These are phyloP conservation scores for Tiliacea aurago DNA, from an alignment of 2,888 invertebrate species.

Conservation along the genomic window DNA sequence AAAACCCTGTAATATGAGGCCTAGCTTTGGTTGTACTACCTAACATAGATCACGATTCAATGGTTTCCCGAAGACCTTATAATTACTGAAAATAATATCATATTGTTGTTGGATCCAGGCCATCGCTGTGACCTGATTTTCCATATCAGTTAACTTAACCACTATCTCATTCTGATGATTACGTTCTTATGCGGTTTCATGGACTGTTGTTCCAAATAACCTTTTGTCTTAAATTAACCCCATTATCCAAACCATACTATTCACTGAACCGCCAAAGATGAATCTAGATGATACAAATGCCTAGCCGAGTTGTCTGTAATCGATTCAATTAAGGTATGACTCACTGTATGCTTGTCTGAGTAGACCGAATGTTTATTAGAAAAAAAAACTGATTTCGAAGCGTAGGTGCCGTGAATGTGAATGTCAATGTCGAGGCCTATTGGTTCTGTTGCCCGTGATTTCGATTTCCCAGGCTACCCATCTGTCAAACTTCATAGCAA, in stretches of 20 bases:
- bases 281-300: conserved; percentile 36
- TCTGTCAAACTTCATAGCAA: not conserved
- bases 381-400: conserved; percentile 40
- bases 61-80: not conserved
- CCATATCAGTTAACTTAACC: not conserved
- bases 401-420: conserved; percentile 45
- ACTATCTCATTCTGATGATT: not conserved
- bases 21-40: not conserved
- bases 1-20: conserved; percentile 11
- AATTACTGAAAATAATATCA: not conserved
- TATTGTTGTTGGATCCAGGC: not conserved
- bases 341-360: conserved; percentile 34
- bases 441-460: conserved; percentile 1
- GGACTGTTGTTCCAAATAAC: not conserved
- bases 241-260: not conserved
- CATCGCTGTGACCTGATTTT: conserved; percentile 19
- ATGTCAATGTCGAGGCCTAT: conserved; percentile 61
- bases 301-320: conserved; percentile 24
- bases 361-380: conserved; percentile 31
- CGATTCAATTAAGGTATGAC: conserved; percentile 47
- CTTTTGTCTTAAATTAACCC: not conserved
- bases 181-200: not conserved
- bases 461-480: too few relatives aligned
- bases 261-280: conserved; percentile 14
- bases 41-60: not conserved